These are phyloP conservation scores for Polyommatus iphigenia DNA, from an alignment of 2,888 invertebrate species.

Conservation along the genomic window DNA sequence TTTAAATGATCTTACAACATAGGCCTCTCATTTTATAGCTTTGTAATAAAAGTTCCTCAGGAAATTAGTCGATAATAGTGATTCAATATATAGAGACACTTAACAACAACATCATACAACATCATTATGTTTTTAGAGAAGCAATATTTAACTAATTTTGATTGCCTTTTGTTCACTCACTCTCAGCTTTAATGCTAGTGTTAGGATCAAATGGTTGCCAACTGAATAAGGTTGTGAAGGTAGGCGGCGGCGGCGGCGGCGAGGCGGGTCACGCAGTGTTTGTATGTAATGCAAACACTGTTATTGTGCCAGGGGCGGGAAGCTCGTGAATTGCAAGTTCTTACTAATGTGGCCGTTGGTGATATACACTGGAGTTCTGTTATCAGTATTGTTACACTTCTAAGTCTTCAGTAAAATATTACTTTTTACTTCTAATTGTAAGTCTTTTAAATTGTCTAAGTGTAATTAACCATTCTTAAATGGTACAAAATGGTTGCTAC, in stretches of 20 bases:
- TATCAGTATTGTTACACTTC: constrained; percentile 30
- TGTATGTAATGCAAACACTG: background rate
- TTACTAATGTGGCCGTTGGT: constrained; percentile 1
- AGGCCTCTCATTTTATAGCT: constrained; percentile 26
- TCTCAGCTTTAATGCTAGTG: background rate
- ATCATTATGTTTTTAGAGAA: background rate
- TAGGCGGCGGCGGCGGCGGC: background rate
- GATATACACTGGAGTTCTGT: constrained; percentile 3
- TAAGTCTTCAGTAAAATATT: constrained; percentile 30
- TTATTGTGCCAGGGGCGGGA: background rate
- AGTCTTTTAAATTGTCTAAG: constrained; percentile 22
- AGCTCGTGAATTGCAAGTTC: background rate
- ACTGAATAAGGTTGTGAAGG: constrained; percentile 19
- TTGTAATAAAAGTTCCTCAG: constrained; percentile 28
- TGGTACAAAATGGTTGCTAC: constrained; percentile 2
- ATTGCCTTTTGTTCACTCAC: background rate
- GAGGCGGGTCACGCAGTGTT: constrained; percentile 1
- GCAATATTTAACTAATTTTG: background rate
- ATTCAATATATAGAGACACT: background rate
- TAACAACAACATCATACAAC: background rate
- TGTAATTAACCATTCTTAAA: constrained; percentile 13
- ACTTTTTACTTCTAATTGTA: constrained; percentile 22
- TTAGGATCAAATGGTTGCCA: constrained; percentile 16
- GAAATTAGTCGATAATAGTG: background rate
- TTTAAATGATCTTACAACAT: background rate